Evolutionary conservation across 2,888 invertebrate species (phyloP).

Genomic region (Drosophila vallismaia): DNA sequence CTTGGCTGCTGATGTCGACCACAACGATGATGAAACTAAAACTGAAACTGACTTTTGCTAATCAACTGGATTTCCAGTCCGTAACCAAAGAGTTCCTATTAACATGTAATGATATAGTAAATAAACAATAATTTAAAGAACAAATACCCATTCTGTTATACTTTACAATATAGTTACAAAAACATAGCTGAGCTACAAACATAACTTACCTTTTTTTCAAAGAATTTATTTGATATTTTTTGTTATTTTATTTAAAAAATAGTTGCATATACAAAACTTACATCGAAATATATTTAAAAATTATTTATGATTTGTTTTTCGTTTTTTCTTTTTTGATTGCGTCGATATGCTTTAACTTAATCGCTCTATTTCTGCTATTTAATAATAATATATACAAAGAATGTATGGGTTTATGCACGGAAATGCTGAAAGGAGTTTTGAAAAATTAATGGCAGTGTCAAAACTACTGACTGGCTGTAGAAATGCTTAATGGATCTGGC

Average conservation of each 20-base stretch:
- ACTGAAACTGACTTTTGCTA: slow-evolving; percentile 31
- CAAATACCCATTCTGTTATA: neutral
- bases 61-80: slow-evolving; percentile 42
- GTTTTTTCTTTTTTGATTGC: slow-evolving; percentile 14
- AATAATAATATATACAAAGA: slow-evolving; percentile 82
- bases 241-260: slow-evolving; percentile 65
- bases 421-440: slow-evolving; percentile 57
- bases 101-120: slow-evolving; percentile 32
- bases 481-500: slow-evolving; percentile 33
- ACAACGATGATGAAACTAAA: slow-evolving; percentile 42
- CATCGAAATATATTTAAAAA: slow-evolving; percentile 50
- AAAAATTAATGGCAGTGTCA: slow-evolving; percentile 62
- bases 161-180: no score
- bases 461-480: slow-evolving; percentile 52
- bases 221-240: slow-evolving; percentile 2
- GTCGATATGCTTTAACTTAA: slow-evolving; percentile 53
- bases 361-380: slow-evolving; percentile 73
- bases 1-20: slow-evolving; percentile 45
- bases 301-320: slow-evolving; percentile 42
- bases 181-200: neutral
- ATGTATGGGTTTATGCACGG: slow-evolving; percentile 56
- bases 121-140: slow-evolving; percentile 31
- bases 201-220: neutral
- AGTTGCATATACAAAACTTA: slow-evolving; percentile 69
- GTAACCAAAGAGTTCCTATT: slow-evolving; percentile 61